Percentiles rank a stretch among this genome's conserved stretches.
phyloP scores from a whole-genome alignment of 92 coral and sea anemone species.

The Palythoa heliodiscus region DNA sequence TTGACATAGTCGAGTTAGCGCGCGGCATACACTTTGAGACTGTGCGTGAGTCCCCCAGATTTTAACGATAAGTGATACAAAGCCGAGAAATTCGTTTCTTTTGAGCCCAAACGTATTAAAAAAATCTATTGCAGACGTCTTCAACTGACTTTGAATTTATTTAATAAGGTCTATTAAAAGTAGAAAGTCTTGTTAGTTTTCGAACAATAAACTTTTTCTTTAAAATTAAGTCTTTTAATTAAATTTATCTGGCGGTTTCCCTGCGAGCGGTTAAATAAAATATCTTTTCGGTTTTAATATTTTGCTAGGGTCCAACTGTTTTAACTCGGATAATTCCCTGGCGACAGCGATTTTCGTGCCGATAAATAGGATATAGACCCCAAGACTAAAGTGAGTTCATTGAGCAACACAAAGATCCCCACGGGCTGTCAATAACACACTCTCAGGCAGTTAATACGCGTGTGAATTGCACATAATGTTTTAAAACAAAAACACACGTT shows the following conservation, averaged over 20 bases:
- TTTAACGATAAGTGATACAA: slow-evolving; percentile 14
- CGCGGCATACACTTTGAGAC: background rate
- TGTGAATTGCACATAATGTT: slow-evolving; percentile 35
- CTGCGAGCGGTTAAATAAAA: slow-evolving; percentile 1
- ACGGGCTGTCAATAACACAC: slow-evolving; percentile 11
- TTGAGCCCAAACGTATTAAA: background rate
- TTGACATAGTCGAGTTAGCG: background rate
- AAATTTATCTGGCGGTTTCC: background rate
- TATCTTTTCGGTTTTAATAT: background rate
- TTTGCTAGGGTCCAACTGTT: slow-evolving; percentile 40
- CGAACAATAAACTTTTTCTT: slow-evolving; percentile 1
- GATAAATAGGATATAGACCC: slow-evolving; percentile 31
- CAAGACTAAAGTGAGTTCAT: background rate
- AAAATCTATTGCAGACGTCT: background rate
- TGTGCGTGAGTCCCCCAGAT: background rate
- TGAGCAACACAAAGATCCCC: slow-evolving; percentile 19
- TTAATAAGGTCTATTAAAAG: slow-evolving; percentile 13
- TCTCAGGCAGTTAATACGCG: slow-evolving; percentile 18
- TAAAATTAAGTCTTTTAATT: background rate
- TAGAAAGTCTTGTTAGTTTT: background rate
- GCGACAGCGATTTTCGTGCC: background rate
- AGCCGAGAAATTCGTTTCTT: background rate
- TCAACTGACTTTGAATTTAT: slow-evolving; percentile 1
- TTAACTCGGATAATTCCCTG: slow-evolving; percentile 33
- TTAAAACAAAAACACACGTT: slow-evolving; percentile 11